Evolutionary conservation across 1,140 invertebrate species (phyloP), one percentile per base, ranked within the genome.

Genomic region (Drosophila biarmipes): DNA sequence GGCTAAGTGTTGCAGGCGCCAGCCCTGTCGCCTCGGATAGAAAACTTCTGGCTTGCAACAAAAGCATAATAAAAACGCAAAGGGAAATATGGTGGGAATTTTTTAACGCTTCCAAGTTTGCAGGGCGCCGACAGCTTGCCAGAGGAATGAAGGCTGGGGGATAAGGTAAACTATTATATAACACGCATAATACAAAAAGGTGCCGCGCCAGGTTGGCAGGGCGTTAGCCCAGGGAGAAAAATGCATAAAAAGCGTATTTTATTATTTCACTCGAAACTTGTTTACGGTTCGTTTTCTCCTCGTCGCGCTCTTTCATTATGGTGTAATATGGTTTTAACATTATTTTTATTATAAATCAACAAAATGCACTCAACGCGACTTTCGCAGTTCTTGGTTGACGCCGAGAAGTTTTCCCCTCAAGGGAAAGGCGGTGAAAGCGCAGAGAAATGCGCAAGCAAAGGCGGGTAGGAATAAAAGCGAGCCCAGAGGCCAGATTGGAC

Each of bases 321-420:
- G 67, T 76, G 80, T 84, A 80, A 84, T 84, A 84, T 76, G 81
- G 84, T 85, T 82, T 84, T 80, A 85, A 84, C 80, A 84, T 84
- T 84, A 84, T 85, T 85, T 84, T 84, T 85, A 85, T 84, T 84
- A 84, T 84, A 84, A 84, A 84, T 84, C 80, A 84, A 84, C 72
- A 80, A 68, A 84, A 80, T 84, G 80, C 80, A 84, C 80, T 84
- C 81, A 80, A 43, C 69, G 69, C 66, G 57, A 64, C 53, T 82
- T 78, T 59, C 58, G 54, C 72, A 53, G 29, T 35, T 37, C 14
- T 11, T 17, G 15, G 79, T 73, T 81, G 78, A 82, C 68, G 68
- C 66, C 24, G 31, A 53, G 67, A 81, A 81, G 78, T 73, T 73
- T 81, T 61, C 14, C 61, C 61, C 37, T 38, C 24, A 27, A 21